Conservation (phyloP, 1,140 invertebrate genomes). For the Pygmarrhopalites habei region DNA sequence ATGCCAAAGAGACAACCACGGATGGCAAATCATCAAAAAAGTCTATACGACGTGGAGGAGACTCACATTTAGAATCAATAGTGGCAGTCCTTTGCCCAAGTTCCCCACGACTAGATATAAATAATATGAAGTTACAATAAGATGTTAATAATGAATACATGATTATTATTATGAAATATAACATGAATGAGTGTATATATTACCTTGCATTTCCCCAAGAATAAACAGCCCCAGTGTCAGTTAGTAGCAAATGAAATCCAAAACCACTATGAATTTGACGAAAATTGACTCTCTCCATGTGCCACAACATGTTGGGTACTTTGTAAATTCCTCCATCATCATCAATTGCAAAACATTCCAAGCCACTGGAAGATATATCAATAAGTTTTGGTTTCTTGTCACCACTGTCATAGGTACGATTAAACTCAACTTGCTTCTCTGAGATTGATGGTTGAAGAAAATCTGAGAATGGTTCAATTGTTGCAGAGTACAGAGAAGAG, state of each 20-base stretch:
- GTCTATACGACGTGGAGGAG: constrained; percentile 25
- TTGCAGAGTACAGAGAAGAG: too few species aligned
- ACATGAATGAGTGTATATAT: too few species aligned
- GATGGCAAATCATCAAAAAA: constrained; percentile 41
- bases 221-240: constrained; percentile 63
- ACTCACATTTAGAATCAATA: constrained; percentile 7
- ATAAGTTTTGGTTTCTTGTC: constrained; percentile 6
- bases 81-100: constrained; percentile 57
- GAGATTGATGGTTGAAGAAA: too few species aligned
- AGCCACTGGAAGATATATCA: constrained; percentile 17
- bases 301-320: constrained; percentile 8
- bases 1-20: constrained; percentile 55
- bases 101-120: constrained; percentile 81
- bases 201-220: constrained; percentile 65
- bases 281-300: constrained; percentile 45
- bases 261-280: constrained; percentile 64
- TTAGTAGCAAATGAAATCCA: constrained; percentile 68
- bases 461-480: too few species aligned
- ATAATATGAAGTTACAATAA: too few species aligned
- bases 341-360: constrained; percentile 20
- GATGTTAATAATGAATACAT: too few species aligned
- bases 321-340: constrained; percentile 20
- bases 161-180: too few species aligned
- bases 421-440: too few species aligned
- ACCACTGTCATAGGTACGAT: too few species aligned